phyloP scores from a whole-genome alignment of 2,113 vertebrate species.

The Colius striatus region DNA sequence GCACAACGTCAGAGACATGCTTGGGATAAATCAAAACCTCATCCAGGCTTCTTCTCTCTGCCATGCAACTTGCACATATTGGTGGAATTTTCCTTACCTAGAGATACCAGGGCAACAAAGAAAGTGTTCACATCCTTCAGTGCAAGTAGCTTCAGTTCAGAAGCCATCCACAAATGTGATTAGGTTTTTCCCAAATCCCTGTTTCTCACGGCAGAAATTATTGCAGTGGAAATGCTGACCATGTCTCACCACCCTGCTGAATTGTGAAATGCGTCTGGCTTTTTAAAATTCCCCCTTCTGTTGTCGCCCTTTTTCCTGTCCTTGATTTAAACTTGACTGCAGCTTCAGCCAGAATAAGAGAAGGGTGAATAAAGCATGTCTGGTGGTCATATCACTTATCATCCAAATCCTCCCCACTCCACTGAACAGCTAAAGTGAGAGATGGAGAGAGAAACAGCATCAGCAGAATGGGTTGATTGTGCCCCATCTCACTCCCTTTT shows the following conservation, averaged over 20 bases:
- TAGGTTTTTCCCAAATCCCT: neutral
- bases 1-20: neutral
- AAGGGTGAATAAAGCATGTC: neutral
- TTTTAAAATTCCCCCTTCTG: neutral
- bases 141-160: neutral
- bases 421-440: neutral
- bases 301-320: neutral
- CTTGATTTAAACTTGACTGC: neutral
- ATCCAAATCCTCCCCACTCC: neutral
- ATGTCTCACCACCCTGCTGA: neutral
- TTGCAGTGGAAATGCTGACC: neutral
- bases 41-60: neutral
- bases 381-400: neutral
- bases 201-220: neutral
- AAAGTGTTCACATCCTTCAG: neutral
- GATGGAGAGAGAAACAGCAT: neutral
- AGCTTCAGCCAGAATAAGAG: neutral
- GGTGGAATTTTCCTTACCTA: neutral
- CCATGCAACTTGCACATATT: neutral
- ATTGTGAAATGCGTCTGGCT: neutral
- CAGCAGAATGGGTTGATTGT: neutral
- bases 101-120: neutral
- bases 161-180: neutral
- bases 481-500: neutral
- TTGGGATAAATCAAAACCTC: neutral